Conservation (phyloP, 2,888 invertebrate species). For the Anoplius nigerrimus region DNA sequence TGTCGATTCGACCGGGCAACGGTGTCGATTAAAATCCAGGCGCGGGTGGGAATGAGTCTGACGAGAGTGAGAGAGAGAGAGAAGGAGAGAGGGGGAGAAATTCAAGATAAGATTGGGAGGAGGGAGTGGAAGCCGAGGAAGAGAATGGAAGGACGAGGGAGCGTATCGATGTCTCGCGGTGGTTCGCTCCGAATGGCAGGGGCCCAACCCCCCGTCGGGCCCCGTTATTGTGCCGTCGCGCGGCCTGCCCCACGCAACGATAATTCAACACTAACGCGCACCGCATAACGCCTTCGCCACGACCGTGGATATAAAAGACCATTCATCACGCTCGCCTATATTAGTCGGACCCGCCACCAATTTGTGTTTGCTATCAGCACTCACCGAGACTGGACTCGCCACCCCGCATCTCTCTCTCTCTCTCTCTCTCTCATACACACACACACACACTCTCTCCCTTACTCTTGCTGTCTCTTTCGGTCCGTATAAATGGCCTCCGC, state of each 20-base stretch:
- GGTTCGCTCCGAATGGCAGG: constrained; percentile 5
- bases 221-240: constrained; percentile 61
- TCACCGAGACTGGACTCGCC: constrained; percentile 19
- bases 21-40: constrained; percentile 48
- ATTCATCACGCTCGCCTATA: constrained; percentile 58
- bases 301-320: constrained; percentile 58
- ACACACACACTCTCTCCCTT: too few relatives aligned
- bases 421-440: neutral
- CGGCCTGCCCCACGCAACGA: constrained; percentile 53
- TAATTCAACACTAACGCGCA: constrained; percentile 66
- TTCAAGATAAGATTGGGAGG: too few relatives aligned
- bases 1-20: constrained; percentile 39
- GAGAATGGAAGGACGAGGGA: neutral
- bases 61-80: constrained; percentile 2
- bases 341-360: constrained; percentile 59
- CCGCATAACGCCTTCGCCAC: constrained; percentile 57
- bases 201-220: constrained; percentile 53
- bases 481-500: too few relatives aligned
- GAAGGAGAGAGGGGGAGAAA: neutral
- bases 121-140: constrained; percentile 4
- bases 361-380: constrained; percentile 59
- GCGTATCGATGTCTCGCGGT: too few relatives aligned
- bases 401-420: constrained; percentile 5
- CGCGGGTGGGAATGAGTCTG: neutral
- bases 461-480: too few relatives aligned